Evolutionary conservation across 1,140 invertebrate species (phyloP), one percentile per base, ranked within the genome.

Genomic region (Magallana gigas): DNA sequence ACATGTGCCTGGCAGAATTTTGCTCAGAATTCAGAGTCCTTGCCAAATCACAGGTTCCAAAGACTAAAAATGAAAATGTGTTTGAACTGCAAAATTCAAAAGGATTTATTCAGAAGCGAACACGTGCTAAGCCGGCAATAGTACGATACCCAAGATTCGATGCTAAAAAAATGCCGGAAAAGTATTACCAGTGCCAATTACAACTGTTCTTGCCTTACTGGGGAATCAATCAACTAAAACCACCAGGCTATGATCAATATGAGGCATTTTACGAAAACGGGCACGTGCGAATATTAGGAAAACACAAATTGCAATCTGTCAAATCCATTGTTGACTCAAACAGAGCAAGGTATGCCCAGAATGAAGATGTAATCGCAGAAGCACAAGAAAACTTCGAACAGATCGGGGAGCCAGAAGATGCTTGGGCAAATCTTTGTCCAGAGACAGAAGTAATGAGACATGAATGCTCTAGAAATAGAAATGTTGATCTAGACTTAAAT

Each of bases 21-120:
- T 23, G 23, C 23, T 23, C 23, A 23, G 23, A 23, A 14, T 86
- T 8, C 23, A 11, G 71, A 16, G 71, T 80, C 23, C 23, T 80
- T 12, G 12, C 71, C 9, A 80, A 80, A 80, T 83, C 81, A 2
- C 81, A 83, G 56, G 81, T 83, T 56, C 81, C 81, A 12, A 83
- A 83, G 18, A 83, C 1, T 5, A 14, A n/a, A 18, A 84, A 86
- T 6, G 82, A 56, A 56, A 23, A 18, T 57, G 85, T 82, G 12
- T 86, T 85, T 56, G n/a, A 71, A 64, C 58, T 90, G 36, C 80
- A 88, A 58, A 86, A 88, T 81, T 58, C 86, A 36, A 59, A 76
- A 59, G 89, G 89, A 23, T 90, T 36, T 57, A 90, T 90, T 64
- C 58, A 76, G 36, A 90, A 88, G 62, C 18, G 87, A 57, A 58